These are phyloP conservation scores for Drosophila atripex DNA, from an alignment of 2,888 invertebrate species.

Conservation along the genomic window DNA sequence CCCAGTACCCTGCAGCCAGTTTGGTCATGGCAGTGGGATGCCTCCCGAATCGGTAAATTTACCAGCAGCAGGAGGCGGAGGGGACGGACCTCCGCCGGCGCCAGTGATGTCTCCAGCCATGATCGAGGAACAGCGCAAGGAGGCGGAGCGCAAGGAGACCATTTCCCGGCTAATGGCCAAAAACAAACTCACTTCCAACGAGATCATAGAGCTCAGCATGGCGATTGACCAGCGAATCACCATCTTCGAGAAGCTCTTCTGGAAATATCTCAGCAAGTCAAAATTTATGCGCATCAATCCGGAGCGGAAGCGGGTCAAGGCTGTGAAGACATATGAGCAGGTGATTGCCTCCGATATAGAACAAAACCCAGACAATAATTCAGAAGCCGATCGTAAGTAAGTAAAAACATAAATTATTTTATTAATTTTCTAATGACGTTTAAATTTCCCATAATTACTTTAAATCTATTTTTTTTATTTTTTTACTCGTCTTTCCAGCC, in stretches of 20 bases:
- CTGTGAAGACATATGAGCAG: constrained; percentile 61
- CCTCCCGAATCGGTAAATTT: constrained; percentile 3
- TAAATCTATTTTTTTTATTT: neutral
- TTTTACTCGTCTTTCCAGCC: constrained; percentile 39
- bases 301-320: constrained; percentile 49
- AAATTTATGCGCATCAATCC: constrained; percentile 70
- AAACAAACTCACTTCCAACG: constrained; percentile 55
- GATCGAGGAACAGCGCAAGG: constrained; percentile 31
- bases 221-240: constrained; percentile 69
- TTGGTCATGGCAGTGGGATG: constrained; percentile 9
- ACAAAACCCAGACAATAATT: neutral
- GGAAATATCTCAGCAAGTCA: constrained; percentile 77
- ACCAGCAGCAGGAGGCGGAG: neutral
- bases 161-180: constrained; percentile 50
- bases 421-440: neutral
- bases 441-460: neutral
- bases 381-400: constrained; percentile 61
- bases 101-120: neutral
- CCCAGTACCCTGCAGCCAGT: constrained; percentile 37
- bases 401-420: neutral
- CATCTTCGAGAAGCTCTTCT: constrained; percentile 80
- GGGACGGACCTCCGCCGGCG: neutral
- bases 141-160: constrained; percentile 45
- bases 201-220: constrained; percentile 69
- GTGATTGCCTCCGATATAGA: constrained; percentile 37